Conservation (phyloP, 2,113 vertebrate genomes). For the Anthoscopus minutus region DNA sequence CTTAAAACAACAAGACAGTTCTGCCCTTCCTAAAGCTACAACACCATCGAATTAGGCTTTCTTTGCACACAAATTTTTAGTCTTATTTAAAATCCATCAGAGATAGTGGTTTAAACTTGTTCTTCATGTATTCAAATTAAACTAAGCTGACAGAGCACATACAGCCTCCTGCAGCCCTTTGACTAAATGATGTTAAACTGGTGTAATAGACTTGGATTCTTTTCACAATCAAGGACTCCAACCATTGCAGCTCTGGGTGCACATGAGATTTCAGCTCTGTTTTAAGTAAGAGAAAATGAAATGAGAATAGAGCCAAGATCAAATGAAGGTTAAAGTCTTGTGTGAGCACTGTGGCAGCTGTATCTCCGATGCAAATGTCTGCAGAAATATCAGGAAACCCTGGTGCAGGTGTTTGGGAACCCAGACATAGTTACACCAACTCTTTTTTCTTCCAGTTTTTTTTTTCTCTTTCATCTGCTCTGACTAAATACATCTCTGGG, state of each 20-base stretch:
- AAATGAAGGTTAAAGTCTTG: neutral
- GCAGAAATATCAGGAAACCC: constrained; percentile 63
- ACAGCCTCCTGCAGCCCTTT: neutral
- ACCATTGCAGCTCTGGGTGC: neutral
- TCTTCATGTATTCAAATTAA: neutral
- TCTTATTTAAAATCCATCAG: neutral
- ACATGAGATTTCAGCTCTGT: neutral
- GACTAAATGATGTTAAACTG: neutral
- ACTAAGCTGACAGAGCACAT: neutral
- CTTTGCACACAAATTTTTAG: neutral
- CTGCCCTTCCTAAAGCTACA: neutral
- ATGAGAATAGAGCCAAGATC: neutral
- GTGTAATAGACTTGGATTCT: neutral
- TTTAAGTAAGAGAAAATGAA: constrained; percentile 6
- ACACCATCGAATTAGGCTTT: neutral
- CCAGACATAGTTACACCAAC: constrained; percentile 49
- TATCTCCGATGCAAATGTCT: constrained; percentile 61
- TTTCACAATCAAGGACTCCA: neutral
- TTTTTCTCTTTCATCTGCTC: neutral
- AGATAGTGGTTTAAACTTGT: neutral
- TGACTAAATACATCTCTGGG: neutral
- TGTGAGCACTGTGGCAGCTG: constrained; percentile 55
- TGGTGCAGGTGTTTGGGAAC: constrained; percentile 69
- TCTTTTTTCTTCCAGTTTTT: neutral
- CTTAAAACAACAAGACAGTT: neutral